A percentile compares a stretch with the other conserved stretches of the same genome.
These are phyloP conservation scores for Crotalus helleri DNA, from an alignment of 2,113 vertebrate species.

Conservation along the genomic window DNA sequence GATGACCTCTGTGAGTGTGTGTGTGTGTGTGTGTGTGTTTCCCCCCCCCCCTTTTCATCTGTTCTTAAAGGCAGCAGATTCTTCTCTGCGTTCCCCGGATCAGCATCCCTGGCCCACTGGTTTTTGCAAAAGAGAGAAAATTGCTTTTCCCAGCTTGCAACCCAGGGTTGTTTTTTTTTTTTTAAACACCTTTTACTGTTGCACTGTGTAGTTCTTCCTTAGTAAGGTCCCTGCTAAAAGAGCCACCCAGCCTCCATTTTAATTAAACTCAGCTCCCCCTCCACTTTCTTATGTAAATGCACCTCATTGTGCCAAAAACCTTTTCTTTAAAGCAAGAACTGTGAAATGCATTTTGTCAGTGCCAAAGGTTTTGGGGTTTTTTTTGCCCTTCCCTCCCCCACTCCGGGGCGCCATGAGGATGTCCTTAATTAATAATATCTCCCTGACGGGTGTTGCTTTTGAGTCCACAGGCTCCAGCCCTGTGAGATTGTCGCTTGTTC, in stretches of 20 bases:
- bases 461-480: fast-evolving
- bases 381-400: neutral
- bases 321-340: fast-evolving
- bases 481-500: neutral
- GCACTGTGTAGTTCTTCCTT: neutral
- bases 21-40: too few species aligned
- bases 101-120: conserved; percentile 15
- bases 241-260: neutral
- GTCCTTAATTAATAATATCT: fast-evolving
- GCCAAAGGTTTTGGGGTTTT: neutral
- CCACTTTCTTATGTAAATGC: neutral
- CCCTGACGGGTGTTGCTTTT: neutral
- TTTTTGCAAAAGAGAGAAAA: conserved; percentile 25
- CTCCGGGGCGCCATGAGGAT: neutral
- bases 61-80: conserved; percentile 30
- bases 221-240: fast-evolving
- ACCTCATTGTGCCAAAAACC: neutral
- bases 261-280: neutral
- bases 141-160: neutral
- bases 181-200: neutral
- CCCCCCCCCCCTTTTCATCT: neutral
- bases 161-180: fast-evolving
- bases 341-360: neutral
- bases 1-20: too few species aligned
- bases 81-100: conserved; percentile 17